Evolutionary conservation across 2,888 invertebrate genomes (phyloP).

Genomic region (Griposia aprilina): DNA sequence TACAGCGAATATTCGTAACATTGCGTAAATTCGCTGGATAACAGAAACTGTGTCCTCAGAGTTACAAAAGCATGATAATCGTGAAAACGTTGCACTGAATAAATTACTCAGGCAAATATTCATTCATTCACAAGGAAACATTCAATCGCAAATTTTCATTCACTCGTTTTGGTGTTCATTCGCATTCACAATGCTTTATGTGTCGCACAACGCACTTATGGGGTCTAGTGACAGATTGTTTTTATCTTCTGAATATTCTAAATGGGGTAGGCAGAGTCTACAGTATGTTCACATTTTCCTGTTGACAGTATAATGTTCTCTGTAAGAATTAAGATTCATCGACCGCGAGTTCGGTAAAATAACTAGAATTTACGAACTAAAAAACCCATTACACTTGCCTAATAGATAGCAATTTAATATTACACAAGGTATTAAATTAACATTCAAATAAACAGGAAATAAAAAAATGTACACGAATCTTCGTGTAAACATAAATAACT

Average conservation of each 20-base stretch:
- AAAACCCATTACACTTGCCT: conserved; percentile 1
- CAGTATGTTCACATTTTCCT: conserved; percentile 20
- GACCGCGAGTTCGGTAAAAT: conserved; percentile 1
- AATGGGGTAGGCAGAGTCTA: not conserved
- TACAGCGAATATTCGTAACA: not conserved
- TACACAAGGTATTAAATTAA: not conserved
- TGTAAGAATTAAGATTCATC: not conserved
- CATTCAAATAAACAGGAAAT: not conserved
- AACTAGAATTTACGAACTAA: conserved; percentile 1
- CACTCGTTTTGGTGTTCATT: conserved; percentile 38
- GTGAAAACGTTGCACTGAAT: not conserved
- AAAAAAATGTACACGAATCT: not conserved
- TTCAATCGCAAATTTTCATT: conserved; percentile 26
- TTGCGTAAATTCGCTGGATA: not conserved
- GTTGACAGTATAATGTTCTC: conserved; percentile 6
- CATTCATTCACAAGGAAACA: conserved; percentile 10
- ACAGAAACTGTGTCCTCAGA: not conserved
- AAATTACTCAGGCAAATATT: conserved; percentile 10
- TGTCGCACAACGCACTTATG: conserved; percentile 59
- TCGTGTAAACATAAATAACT: not conserved
- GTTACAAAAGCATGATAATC: conserved; percentile 5
- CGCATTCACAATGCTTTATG: conserved; percentile 42
- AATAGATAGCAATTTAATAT: not conserved
- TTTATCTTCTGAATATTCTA: not conserved
- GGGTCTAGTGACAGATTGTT: conserved; percentile 68